Base-by-base conservation (phyloP, 2,797 vertebrate genomes). In the Threskiornis aethiopicus region DNA sequence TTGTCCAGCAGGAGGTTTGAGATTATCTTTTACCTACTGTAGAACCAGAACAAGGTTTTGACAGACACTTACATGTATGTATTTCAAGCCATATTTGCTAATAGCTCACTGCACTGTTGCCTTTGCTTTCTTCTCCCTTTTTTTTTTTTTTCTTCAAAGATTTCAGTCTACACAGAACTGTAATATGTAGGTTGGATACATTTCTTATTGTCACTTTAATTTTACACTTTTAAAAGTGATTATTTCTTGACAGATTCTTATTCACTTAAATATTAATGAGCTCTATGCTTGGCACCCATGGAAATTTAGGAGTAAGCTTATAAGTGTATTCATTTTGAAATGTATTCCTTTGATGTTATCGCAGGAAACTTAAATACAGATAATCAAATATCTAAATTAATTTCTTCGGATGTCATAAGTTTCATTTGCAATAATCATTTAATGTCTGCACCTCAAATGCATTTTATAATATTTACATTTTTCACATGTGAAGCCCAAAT, bases 111-210 rank as follows among this genome's bases (percentile, higher is more conserved):
- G 13, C 6, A n/a, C 11, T 41, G 5, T 15, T 76, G 8, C 8
- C 5, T 25, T 39, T 49, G 3, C 8, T 64, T 62, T 28, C 57
- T 16, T 6, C 3, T 29, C 17, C 15, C n/a, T 35, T 59, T 28
- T 10, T 20, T 19, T 57, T 62, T 33, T 19, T 16, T 46, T 21
- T 3, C 3, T 2, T 19, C 42, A 15, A 55, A 54, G 11, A 42
- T 29, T 52, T 73, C 31, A 6, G 7, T 71, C 41, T 54, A n/a
- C 6, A 28, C 2, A 47, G 14, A 83, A 90, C 25, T 64, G 8
- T 39, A 55, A 58, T 35, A 41, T 0, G 0, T 46, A 35, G 5
- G 5, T 39, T 42, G 5, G 58, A 80, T 29, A 57, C 2, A 12
- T 24, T 79, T 41, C 20, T 64, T 52, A 35, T 3, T 51, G 11